phyloP scores from a whole-genome alignment of 2,113 vertebrate species.

The Euleptes europaea region DNA sequence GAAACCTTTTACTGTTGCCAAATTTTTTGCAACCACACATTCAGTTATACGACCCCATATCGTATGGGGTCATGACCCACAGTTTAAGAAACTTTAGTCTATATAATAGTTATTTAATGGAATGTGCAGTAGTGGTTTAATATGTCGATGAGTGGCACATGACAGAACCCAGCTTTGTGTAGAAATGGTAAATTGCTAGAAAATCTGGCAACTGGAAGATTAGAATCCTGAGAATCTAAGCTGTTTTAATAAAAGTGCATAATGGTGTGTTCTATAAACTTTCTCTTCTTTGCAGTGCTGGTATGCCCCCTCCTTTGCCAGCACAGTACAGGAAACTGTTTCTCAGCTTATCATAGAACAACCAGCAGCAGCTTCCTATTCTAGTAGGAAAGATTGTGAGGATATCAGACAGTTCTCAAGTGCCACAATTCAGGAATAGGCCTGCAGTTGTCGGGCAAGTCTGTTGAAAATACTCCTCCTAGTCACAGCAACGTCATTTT shows the following conservation, averaged over 20 bases:
- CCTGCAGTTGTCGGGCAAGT: neutral
- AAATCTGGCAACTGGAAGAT: neutral
- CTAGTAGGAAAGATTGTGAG: neutral
- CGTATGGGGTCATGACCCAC: no score
- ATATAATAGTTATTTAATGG: no score
- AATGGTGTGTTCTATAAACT: neutral
- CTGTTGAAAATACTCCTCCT: no score
- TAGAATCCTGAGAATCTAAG: neutral
- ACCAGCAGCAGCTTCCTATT: neutral
- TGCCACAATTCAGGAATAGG: neutral
- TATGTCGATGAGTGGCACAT: no score
- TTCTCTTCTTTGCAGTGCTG: neutral
- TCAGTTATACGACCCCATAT: no score
- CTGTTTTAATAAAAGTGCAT: neutral
- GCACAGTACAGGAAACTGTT: neutral
- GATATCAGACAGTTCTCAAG: no score
- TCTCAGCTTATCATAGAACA: neutral
- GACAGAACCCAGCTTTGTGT: no score
- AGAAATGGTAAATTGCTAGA: no score
- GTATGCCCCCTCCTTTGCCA: neutral
- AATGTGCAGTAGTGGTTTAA: no score
- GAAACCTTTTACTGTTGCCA: no score
- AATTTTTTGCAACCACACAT: no score
- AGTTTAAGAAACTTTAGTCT: no score
- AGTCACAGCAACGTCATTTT: neutral